Evolutionary conservation across 2,797 vertebrate species (phyloP).

Genomic region (Aphelocoma californica): DNA sequence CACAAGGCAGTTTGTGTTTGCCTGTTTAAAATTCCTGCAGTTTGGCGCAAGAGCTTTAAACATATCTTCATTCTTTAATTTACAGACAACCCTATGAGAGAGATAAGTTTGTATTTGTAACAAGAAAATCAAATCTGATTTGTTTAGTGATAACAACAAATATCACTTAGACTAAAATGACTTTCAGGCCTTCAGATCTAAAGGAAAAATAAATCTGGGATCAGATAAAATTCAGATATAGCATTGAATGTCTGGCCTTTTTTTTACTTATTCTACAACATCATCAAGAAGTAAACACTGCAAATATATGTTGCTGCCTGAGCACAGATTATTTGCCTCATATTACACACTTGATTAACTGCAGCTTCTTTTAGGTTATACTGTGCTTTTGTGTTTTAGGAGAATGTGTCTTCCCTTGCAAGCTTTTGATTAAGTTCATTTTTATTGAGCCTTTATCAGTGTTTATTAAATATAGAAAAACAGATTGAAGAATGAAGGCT

Average conservation of each 20-base stretch:
- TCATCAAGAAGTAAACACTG: not conserved
- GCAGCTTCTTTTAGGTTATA: not conserved
- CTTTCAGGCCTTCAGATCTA: not conserved
- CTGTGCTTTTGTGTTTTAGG: not conserved
- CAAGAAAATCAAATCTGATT: conserved; percentile 25
- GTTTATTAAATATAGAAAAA: conserved; percentile 12
- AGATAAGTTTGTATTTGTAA: not conserved
- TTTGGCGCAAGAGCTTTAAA: conserved; percentile 9
- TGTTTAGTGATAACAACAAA: conserved; percentile 25
- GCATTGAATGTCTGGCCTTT: not conserved
- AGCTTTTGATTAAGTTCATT: not conserved
- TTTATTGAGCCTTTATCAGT: not conserved
- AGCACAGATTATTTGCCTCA: not conserved
- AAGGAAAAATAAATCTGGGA: not conserved
- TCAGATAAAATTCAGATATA: conserved; percentile 1
- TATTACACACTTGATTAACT: not conserved
- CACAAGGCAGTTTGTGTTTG: not conserved
- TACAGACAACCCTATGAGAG: not conserved
- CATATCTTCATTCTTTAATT: not conserved
- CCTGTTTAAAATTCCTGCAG: conserved; percentile 17
- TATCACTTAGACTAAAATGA: conserved; percentile 27
- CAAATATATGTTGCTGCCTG: not conserved
- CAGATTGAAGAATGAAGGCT: not conserved
- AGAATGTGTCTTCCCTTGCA: not conserved
- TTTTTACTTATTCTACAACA: not conserved